Evolutionary conservation across 2,797 vertebrate species (phyloP).

Genomic region (Petrocephalus sullivani): DNA sequence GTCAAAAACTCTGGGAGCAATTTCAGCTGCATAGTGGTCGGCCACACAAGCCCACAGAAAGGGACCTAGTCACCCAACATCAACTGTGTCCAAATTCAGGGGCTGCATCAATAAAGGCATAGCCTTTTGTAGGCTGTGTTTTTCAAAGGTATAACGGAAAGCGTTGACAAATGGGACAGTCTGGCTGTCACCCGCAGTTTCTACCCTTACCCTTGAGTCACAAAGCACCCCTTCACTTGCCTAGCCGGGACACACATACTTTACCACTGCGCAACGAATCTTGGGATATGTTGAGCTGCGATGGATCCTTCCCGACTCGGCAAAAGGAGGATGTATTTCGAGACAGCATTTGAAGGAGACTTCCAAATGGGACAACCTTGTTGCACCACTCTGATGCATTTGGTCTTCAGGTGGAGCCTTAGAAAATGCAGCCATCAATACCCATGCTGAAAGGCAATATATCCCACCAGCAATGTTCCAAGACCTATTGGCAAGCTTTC

Average conservation of each 20-base stretch:
- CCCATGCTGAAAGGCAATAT: not conserved
- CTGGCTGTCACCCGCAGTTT: not conserved
- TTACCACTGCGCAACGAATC: not conserved
- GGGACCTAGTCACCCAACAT: too few species aligned
- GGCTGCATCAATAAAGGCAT: not conserved
- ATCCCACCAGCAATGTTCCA: not conserved
- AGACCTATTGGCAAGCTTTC: not conserved
- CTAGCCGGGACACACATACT: not conserved
- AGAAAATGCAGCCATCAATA: not conserved
- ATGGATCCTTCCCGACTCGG: not conserved
- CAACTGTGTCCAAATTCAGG: too few species aligned
- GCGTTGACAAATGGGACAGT: not conserved
- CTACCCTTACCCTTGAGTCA: not conserved
- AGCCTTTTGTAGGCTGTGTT: not conserved
- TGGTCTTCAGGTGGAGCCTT: not conserved
- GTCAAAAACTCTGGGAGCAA: too few species aligned
- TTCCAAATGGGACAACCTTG: not conserved
- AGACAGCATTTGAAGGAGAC: not conserved
- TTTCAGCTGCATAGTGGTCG: too few species aligned
- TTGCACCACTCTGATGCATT: not conserved
- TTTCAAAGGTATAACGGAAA: not conserved
- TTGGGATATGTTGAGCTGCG: not conserved
- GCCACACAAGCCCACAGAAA: too few species aligned
- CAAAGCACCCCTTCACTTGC: not conserved
- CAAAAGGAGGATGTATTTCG: not conserved